Evolutionary conservation across 2,113 vertebrate species (phyloP), one percentile per base, ranked within the genome.

Genomic region (Pelmatolapia mariae): DNA sequence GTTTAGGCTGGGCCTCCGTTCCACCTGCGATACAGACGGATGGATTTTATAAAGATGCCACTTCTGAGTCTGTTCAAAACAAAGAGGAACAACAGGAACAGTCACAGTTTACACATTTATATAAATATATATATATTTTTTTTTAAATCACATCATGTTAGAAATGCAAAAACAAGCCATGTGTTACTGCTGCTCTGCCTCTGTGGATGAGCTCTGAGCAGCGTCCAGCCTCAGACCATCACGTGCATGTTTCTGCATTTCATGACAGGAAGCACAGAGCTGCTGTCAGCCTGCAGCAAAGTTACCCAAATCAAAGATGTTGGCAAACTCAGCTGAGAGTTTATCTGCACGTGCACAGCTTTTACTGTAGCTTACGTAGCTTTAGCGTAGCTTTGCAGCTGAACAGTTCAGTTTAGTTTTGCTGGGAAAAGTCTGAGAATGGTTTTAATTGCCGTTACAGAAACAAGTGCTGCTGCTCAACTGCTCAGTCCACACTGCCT

Each of bases 131-230:
- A 54, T 54, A 52, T 50, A 3, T 5, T 26, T 66, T 5, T 26
- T 66, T 36, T 0, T 7, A 36, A 12, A 36, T 66, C 61, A 12
- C 19, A 38, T 66, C 6, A 3, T 3, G 33, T 0, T 22, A 0
- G 0, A 22, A 68, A 68, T 40, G 33, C 63, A 68, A 40, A 38
- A 38, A 22, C 19, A 68, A 22, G 7, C 6, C 61, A n/a, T n/a
- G 59, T 0, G 31, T 56, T 56, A 0, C 53, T 6, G 5, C 15
- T 13, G 43, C 43, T 45, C 11, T 5, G 10, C 11, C 12, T 45
- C 43, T 15, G 12, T 45, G 15, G 13, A 43, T 43, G 12, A 43
- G 43, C 13, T 45, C 43, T 45, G 5, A 45, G 43, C 43, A 45
- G 43, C 6, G 0, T 36, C 59, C 59, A 36, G 18, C 9, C 31